Percentiles rank a stretch among this genome's conserved stretches.
These are phyloP conservation scores for Liposcelis brunnea DNA, from an alignment of 2,888 invertebrate genomes.

Conservation along the genomic window DNA sequence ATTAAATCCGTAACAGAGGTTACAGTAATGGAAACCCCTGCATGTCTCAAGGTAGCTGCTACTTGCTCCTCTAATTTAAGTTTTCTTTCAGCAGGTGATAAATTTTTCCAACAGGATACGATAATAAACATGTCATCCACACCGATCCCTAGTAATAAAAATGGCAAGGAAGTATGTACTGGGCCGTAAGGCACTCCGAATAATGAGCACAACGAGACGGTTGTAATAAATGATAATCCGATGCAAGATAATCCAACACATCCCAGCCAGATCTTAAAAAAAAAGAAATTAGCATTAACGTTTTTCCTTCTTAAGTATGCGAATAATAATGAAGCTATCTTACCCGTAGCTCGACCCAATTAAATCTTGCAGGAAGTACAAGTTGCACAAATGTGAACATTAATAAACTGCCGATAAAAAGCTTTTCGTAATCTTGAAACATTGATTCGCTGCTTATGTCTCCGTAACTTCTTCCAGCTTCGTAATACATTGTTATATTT, in stretches of 20 bases:
- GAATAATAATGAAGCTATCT: conserved; percentile 14
- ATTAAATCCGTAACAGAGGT: conserved; percentile 69
- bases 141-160: conserved; percentile 59
- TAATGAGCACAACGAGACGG: conserved; percentile 53
- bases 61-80: conserved; percentile 42
- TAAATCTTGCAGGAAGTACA: conserved; percentile 48
- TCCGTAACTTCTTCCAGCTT: conserved; percentile 52
- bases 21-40: conserved; percentile 67
- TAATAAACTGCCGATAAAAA: conserved; percentile 45
- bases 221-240: conserved; percentile 51
- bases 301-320: conserved; percentile 9
- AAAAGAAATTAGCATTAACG: conserved; percentile 11
- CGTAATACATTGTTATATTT: conserved; percentile 34
- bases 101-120: conserved; percentile 56
- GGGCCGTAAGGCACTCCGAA: conserved; percentile 60
- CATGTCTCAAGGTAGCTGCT: conserved; percentile 54
- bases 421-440: conserved; percentile 53
- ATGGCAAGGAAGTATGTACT: conserved; percentile 64
- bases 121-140: conserved; percentile 79
- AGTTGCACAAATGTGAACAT: conserved; percentile 59
- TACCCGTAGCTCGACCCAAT: conserved; percentile 55
- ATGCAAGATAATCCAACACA: conserved; percentile 51
- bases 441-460: conserved; percentile 52
- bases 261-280: conserved; percentile 41
- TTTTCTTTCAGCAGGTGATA: conserved; percentile 33